Evolutionary conservation across 2,888 invertebrate genomes (phyloP), one percentile per base, ranked within the genome.

Genomic region (Orthonychiurus folsomi): DNA sequence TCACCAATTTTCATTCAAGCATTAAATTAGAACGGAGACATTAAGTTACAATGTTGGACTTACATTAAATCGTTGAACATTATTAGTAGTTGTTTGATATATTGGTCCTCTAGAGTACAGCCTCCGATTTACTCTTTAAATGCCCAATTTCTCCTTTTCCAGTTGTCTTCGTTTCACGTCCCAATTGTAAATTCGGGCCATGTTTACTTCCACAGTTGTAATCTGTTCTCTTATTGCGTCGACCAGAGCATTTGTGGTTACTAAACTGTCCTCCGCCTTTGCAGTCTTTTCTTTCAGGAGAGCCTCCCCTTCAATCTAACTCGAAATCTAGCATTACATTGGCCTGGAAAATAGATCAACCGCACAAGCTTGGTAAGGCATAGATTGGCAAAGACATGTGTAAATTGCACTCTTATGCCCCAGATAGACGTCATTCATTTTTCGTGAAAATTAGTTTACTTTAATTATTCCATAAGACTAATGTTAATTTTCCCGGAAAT

Each of bases 161-260:
- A 88, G 86, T 78, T 92, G 89, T 69, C 92, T 85, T 75, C 86
- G 84, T 78, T 94, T 95, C 2, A 97, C 93, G 80, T 95, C 92
- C 95, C 95, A 96, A 78, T 97, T 97, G 78, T 91, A 95, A 25
- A 97, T 93, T 76, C 97, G 82, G 28, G 97, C 96, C 93, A 97
- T 95, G 78, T 96, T 97, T 25, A 97, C 97, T 85, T 99, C 97
- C 55, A 93, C 92, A 23, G 95, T 97, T 20, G 97, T 99, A 75
- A 92, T 89, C 79, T 97, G 97, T 81, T 97, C 96, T 75, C 95
- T 88, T 77, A 73, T 82, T 20, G 56, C 59, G 55, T 73, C 72
- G 56, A 73, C 71, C 2, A 71, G 52, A 26, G 66, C 63, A 37
- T 67, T 69, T 15, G 71, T 71, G 24, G 65, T 61, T 20, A 66